Base-by-base conservation (phyloP, 1,140 invertebrate species). In the Pogonognathellus flavescens region DNA sequence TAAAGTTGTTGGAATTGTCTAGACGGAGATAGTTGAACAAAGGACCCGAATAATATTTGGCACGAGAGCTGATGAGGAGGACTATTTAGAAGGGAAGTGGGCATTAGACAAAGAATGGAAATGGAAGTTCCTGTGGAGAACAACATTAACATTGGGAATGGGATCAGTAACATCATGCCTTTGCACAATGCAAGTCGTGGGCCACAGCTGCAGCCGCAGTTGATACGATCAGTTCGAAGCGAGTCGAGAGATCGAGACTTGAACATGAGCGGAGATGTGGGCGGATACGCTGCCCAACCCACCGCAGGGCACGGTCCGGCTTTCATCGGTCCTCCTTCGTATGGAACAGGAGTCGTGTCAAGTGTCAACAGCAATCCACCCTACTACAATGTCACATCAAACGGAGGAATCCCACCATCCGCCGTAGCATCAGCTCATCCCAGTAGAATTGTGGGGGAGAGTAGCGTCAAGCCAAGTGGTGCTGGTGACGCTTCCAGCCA, bases 61-160 rank as follows among this genome's bases (percentile, higher is more conserved):
- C 31, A 41, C 31, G 31, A 41, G 6, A 41, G 1, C 31, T n/a
- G 31, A 6, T 1, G 6, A 41, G 31, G 31, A 6, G 6, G 31
- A 41, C 1, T 41, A 41, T 41, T 41, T 41, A 41, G 31, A 41
- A 3, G 1, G 31, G 20, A 22, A 25, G 60, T 66, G 1, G 9
- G 20, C 1, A n/a, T n/a, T n/a, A n/a, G n/a, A 11, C 0, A 41
- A n/a, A 49, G n/a, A 72, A 72, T 72, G 66, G 66, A 72, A 72
- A 72, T 72, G 66, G 66, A 72, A 72, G 66, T 72, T 18, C 66
- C 66, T 31, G 66, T 72, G 66, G 66, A 72, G 25, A 72, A 72
- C 16, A 72, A 72, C 41, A 18, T 49, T n/a, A 31, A 16, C 13
- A 72, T 72, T 18, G 66, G 66, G 66, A 72, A 72, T 72, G 66